A percentile compares a stretch with the other conserved stretches of the same genome.
Evolutionary conservation across 2,113 vertebrate genomes (phyloP).

Genomic region (Addax nasomaculatus): DNA sequence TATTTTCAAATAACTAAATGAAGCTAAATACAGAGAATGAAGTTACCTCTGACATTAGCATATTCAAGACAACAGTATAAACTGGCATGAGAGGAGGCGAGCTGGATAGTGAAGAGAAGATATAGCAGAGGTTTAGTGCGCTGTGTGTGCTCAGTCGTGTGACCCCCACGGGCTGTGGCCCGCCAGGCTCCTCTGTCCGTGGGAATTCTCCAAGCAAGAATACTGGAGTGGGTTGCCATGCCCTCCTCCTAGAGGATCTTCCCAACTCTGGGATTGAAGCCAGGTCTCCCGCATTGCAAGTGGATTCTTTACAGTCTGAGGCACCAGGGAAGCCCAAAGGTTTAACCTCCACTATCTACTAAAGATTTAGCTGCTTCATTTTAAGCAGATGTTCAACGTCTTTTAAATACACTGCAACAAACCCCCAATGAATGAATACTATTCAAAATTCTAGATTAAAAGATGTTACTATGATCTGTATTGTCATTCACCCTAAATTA

Average conservation of each 20-base stretch:
- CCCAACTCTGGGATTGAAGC: background rate
- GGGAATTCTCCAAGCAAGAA: background rate
- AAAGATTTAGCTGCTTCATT: background rate
- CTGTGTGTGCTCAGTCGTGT: background rate
- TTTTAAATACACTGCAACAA: constrained; percentile 3
- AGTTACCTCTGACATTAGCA: background rate
- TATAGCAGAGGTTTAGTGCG: background rate
- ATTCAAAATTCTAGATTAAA: background rate
- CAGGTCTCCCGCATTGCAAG: background rate
- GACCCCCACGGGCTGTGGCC: background rate
- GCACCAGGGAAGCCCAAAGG: background rate
- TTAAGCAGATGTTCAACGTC: background rate
- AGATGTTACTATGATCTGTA: background rate
- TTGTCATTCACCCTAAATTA: background rate
- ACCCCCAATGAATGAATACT: background rate
- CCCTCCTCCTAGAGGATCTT: background rate
- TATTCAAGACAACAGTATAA: background rate
- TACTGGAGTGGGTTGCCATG: background rate
- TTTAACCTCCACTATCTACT: background rate
- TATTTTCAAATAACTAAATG: background rate
- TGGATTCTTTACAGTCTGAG: background rate
- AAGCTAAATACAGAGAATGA: background rate
- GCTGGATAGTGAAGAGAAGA: background rate
- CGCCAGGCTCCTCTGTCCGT: background rate
- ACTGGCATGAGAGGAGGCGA: background rate